Evolutionary conservation across 2,797 vertebrate genomes (phyloP), one percentile per base, ranked within the genome.

Genomic region (Parauchenoglanis punctatus): DNA sequence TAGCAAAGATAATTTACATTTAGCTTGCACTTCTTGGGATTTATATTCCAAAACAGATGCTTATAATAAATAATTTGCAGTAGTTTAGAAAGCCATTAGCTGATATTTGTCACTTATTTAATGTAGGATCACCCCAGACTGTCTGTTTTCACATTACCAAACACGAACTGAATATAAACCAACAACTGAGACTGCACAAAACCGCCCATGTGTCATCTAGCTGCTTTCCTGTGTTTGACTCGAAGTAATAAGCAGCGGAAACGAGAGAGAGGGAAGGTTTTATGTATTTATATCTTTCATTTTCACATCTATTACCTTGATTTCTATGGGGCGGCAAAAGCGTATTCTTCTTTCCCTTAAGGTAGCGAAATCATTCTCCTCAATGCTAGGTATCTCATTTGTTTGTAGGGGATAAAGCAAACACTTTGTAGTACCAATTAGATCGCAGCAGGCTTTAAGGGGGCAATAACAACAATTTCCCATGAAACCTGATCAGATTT

Each of bases 281-380:
- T 77, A 67, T 63, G 63, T 63, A 81, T 81, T 81, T 81, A 81
- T 81, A n/a, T 81, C 58, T 81, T 81, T 61, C 31, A 54, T 75
- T 75, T 81, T 85, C 77, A 85, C 65, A 73, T 88, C 58, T 67
- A 82, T 85, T 88, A 85, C 46, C 59, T 88, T 85, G 81, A 75
- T 76, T 63, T 75, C 77, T 85, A 11, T 83, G 35, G 52, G 56
- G 10, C 23, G 7, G 63, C 54, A 76, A 73, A 87, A 54, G 58
- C 73, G 8, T n/a, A 81, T 84, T 40, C 73, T 68, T 73, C 18
- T 56, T 40, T 73, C 73, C 83, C 76, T 54, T 4, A 70, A 63
- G 86, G 58, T 23, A 31, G 52, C 20, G 25, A 67, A 72, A 73
- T 85, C 40, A 52, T 70, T 58, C 67, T 63, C n/a, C 72, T 61